Evolutionary conservation across 2,888 invertebrate genomes (phyloP), one percentile per base, ranked within the genome.

Genomic region (Orchesella flavescens): DNA sequence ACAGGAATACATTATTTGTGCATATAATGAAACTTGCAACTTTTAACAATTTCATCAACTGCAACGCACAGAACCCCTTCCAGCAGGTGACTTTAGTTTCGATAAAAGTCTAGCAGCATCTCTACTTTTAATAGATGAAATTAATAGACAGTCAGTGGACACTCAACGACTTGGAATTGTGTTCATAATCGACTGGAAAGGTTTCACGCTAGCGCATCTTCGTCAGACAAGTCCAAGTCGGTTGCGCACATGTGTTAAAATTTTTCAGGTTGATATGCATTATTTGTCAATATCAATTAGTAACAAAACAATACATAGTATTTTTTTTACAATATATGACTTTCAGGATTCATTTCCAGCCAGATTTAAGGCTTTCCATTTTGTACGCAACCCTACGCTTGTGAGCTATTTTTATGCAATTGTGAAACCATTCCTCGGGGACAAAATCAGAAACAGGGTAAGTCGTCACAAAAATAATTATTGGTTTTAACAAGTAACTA

Each of bases 161-260:
- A 89, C 89, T 0, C 91, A 91, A 55, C 12, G 91, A 5, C 89
- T 89, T 87, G 91, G 91, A 10, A 61, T 91, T 10, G 88, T 90
- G 0, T 88, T 90, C 24, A 87, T 92, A 21, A 89, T 91, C 19
- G 92, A 92, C 88, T 89, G 91, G 85, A 89, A 89, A 23, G 90
- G 89, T 19, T 88, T 91, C 57, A 89, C 90, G 21, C 88, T 91
- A 78, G 87, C 89, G 15, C 91, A 91, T 76, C 89, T 89, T 1
- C 89, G 89, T 85, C 89, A 89, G 71, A 87, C 90, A 61, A 89
- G 89, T 12, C 90, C 90, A 2, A 89, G 89, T 10, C 88, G 90
- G 74, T 89, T 90, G 1, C 89, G 89, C 44, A 89, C 89, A 79
- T 88, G 90, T 49, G 84, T 89, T 21, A 86, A 88, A 21, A 76